These are phyloP conservation scores for Phymastichus coffea DNA, from an alignment of 1,140 invertebrate species.

Conservation along the genomic window DNA sequence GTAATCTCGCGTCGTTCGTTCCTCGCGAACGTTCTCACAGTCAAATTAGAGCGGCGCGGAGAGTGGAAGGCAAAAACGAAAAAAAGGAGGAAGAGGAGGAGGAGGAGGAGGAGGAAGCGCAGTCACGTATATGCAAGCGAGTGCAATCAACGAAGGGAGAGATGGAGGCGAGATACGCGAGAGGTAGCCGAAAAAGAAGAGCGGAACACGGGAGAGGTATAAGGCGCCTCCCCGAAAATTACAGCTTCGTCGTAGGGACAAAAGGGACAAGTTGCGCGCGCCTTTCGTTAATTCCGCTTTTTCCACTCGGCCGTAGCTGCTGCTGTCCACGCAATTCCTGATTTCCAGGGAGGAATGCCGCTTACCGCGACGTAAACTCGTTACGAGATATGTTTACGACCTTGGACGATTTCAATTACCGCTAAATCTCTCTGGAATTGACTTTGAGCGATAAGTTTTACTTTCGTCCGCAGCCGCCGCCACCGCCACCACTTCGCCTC, in stretches of 20 bases:
- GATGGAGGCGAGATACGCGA: background rate
- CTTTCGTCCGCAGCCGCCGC: conserved; percentile 19
- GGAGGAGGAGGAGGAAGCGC: too few species aligned
- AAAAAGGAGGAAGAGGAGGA: too few species aligned
- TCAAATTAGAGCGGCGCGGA: conserved; percentile 16
- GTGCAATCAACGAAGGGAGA: background rate
- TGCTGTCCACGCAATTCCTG: conserved; percentile 23
- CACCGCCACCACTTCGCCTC: background rate
- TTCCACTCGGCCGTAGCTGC: too few species aligned
- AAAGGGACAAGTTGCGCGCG: conserved; percentile 20
- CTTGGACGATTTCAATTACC: conserved; percentile 31
- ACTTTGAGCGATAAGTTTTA: conserved; percentile 33
- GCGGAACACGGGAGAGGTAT: background rate
- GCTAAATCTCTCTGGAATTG: conserved; percentile 33
- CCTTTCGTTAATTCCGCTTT: conserved; percentile 24
- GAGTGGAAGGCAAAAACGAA: too few species aligned
- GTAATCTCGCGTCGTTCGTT: too few species aligned
- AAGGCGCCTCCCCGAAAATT: conserved; percentile 1
- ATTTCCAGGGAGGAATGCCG: conserved; percentile 34
- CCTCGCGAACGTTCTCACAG: background rate
- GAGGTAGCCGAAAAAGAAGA: background rate
- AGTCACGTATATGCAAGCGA: too few species aligned
- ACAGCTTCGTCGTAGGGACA: conserved; percentile 1
- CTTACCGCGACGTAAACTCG: conserved; percentile 30
- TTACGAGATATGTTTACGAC: conserved; percentile 30